phyloP scores from a whole-genome alignment of 2,888 invertebrate genomes.

The Leptura quadrifasciata region DNA sequence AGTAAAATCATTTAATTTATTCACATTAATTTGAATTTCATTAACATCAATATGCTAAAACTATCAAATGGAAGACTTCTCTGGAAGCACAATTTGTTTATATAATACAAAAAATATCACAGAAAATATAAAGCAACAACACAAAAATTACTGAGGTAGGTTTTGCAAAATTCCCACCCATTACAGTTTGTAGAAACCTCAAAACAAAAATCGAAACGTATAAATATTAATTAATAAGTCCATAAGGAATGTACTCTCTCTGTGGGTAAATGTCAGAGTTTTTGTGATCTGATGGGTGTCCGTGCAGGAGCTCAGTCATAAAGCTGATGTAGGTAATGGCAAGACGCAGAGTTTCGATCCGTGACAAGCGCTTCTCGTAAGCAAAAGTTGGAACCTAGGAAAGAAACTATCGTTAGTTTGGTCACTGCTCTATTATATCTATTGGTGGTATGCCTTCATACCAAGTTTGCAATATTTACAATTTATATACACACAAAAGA shows the following conservation, averaged over 20 bases:
- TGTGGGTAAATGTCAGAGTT: slow-evolving; percentile 69
- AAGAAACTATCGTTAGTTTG: slow-evolving; percentile 38
- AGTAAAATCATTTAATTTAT: too few species aligned
- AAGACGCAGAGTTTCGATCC: slow-evolving; percentile 94
- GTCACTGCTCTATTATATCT: slow-evolving; percentile 8
- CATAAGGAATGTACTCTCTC: slow-evolving; percentile 74
- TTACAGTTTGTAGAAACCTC: neutral
- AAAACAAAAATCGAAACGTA: neutral
- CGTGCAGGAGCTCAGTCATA: slow-evolving; percentile 92
- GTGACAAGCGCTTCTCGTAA: slow-evolving; percentile 95
- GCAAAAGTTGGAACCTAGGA: slow-evolving; percentile 94
- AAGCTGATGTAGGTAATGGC: slow-evolving; percentile 98
- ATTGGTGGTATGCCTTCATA: too few species aligned
- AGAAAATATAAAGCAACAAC: slow-evolving; percentile 21
- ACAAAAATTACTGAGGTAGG: neutral
- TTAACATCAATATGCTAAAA: too few species aligned
- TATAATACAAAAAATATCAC: slow-evolving; percentile 14
- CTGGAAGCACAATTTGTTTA: neutral
- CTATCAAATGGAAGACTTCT: slow-evolving; percentile 19
- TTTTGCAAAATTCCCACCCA: neutral
- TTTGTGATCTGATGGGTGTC: slow-evolving; percentile 72
- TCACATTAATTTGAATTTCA: too few species aligned
- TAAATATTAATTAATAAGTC: slow-evolving; percentile 34
- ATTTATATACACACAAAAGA: too few species aligned
- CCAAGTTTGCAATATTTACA: too few species aligned